phyloP scores from a whole-genome alignment of 2,113 vertebrate species.

The Amblyopsis rosae region DNA sequence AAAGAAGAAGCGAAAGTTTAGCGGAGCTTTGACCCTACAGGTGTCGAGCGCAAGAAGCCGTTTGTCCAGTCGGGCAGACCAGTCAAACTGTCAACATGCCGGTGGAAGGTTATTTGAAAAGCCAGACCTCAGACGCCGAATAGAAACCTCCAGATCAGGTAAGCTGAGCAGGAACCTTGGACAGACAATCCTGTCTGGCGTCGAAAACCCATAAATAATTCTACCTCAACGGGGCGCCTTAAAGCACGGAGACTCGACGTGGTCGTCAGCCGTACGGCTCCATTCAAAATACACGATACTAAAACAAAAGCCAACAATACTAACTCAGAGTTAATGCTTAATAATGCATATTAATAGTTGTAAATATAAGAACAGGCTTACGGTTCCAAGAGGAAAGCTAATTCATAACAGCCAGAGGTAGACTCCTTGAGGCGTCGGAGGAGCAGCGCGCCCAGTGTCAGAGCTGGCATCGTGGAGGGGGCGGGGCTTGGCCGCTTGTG shows the following conservation, averaged over 20 bases:
- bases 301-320: background rate
- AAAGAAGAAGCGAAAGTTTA: no score
- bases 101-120: no score
- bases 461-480: slow-evolving; percentile 12
- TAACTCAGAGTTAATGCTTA: background rate
- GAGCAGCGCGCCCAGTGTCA: background rate
- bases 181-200: background rate
- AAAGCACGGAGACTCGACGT: background rate
- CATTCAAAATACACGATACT: slow-evolving; percentile 1
- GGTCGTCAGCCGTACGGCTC: slow-evolving; percentile 14
- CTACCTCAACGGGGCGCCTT: slow-evolving; percentile 11
- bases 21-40: no score
- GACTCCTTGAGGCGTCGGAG: background rate
- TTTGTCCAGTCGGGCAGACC: no score
- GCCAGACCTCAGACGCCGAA: no score
- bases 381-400: slow-evolving; percentile 39
- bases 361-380: slow-evolving; percentile 37
- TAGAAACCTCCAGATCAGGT: no score
- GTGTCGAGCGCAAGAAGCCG: no score
- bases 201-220: slow-evolving; percentile 58
- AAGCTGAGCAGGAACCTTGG: no score
- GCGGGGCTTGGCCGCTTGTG: background rate
- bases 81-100: no score
- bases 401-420: slow-evolving; percentile 23
- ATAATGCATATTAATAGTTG: background rate